A percentile compares a stretch with the other conserved stretches of the same genome.
Conservation (phyloP, 2,888 invertebrate species). For the Auanema freiburgensis region DNA sequence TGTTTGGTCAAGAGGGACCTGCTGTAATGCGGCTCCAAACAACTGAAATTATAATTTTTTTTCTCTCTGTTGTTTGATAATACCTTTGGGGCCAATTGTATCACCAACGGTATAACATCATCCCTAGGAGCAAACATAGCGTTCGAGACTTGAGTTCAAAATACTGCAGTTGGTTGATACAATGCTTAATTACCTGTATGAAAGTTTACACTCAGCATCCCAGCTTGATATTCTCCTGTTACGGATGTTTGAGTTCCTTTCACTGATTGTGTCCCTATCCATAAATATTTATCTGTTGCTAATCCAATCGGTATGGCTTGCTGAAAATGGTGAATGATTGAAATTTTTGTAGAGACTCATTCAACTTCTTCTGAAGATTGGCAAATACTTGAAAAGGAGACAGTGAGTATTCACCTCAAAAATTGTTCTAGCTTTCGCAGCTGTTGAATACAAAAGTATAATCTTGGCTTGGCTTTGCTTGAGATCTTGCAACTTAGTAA, state of each 20-base stretch:
- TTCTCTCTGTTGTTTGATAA: too few species aligned
- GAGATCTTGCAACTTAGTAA: constrained; percentile 32
- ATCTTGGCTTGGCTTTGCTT: constrained; percentile 68
- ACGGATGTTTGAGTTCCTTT: constrained; percentile 53
- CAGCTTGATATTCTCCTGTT: constrained; percentile 46
- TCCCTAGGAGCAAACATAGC: constrained; percentile 60
- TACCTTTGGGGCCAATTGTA: constrained; percentile 53
- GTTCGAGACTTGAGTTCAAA: constrained; percentile 37
- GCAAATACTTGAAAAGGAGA: too few species aligned
- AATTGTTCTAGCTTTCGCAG: constrained; percentile 41
- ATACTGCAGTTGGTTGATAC: not conserved
- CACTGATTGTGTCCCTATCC: constrained; percentile 85
- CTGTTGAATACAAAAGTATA: constrained; percentile 79
- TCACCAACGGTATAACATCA: constrained; percentile 53
- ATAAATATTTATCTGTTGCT: constrained; percentile 88
- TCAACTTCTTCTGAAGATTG: too few species aligned
- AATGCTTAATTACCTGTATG: constrained; percentile 53
- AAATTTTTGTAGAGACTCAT: not conserved
- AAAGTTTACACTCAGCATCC: constrained; percentile 62
- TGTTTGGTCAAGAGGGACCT: constrained; percentile 32
- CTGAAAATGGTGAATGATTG: constrained; percentile 68
- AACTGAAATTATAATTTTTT: constrained; percentile 30
- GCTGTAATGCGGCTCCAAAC: constrained; percentile 45
- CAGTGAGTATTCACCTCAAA: too few species aligned
- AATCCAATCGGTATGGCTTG: constrained; percentile 77